phyloP scores from a whole-genome alignment of 1,140 invertebrate genomes.

The Muscidifurax raptorellus region DNA sequence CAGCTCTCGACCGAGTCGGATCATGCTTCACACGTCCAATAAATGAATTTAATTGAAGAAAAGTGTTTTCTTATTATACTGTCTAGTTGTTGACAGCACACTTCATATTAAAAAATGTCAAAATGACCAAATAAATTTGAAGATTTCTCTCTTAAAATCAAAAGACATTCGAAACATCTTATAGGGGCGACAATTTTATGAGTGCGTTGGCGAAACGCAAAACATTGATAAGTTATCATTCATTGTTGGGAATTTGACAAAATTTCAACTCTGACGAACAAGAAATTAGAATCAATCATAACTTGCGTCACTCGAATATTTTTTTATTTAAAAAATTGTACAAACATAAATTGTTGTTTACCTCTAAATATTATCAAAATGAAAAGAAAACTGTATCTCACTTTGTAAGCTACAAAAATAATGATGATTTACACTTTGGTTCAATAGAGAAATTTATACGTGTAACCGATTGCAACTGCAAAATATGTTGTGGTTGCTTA shows the following conservation, averaged over 20 bases:
- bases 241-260: neutral
- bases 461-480: neutral
- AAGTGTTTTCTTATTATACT: too few species aligned
- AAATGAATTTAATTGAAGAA: too few species aligned
- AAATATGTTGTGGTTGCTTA: neutral
- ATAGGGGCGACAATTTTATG: too few species aligned
- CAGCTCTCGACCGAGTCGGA: too few species aligned
- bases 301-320: neutral
- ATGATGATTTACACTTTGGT: neutral
- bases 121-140: too few species aligned
- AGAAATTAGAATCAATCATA: neutral
- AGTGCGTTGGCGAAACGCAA: neutral
- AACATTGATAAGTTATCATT: neutral
- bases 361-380: neutral
- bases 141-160: too few species aligned
- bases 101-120: too few species aligned
- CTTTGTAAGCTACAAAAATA: neutral
- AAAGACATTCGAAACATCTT: too few species aligned
- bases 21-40: too few species aligned
- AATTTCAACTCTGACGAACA: neutral
- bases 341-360: neutral
- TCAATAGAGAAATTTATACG: neutral
- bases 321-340: constrained; percentile 10
- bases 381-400: neutral
- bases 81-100: too few species aligned